phyloP scores from a whole-genome alignment of 2,888 invertebrate genomes.

The Drosophila pseudotakahashii region DNA sequence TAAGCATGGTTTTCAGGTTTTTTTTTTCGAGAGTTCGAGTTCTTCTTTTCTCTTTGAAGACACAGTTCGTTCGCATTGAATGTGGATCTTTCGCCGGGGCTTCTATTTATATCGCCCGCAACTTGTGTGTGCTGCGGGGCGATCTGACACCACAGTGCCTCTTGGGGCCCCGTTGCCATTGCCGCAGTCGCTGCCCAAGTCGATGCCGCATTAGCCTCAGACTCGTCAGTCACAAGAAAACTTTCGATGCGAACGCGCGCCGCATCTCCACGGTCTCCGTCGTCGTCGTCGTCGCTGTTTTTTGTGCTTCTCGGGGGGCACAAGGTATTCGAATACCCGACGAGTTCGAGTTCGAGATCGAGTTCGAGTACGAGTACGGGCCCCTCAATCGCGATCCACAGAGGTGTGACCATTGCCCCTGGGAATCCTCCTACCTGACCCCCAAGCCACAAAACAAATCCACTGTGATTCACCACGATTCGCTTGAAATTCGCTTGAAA shows the following conservation, averaged over 20 bases:
- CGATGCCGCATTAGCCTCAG: slow-evolving; percentile 20
- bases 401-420: slow-evolving; percentile 36
- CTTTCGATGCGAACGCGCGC: slow-evolving; percentile 68
- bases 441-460: slow-evolving; percentile 3
- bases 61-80: neutral
- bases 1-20: neutral
- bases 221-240: slow-evolving; percentile 60
- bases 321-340: neutral
- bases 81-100: neutral
- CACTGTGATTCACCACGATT: slow-evolving; percentile 37
- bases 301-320: slow-evolving; percentile 1
- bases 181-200: slow-evolving; percentile 15
- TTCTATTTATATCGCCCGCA: slow-evolving; percentile 20
- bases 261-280: slow-evolving; percentile 31
- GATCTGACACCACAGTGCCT: slow-evolving; percentile 29
- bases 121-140: slow-evolving; percentile 1
- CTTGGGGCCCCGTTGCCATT: slow-evolving; percentile 8
- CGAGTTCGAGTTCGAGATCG: no score
- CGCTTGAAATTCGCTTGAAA: slow-evolving; percentile 24
- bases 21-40: neutral
- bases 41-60: no score
- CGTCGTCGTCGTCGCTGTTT: neutral
- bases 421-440: slow-evolving; percentile 17
- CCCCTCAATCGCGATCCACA: slow-evolving; percentile 28
- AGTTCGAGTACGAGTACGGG: neutral